Conservation (phyloP, 2,888 invertebrate species). For the Tachystola acroxantha region DNA sequence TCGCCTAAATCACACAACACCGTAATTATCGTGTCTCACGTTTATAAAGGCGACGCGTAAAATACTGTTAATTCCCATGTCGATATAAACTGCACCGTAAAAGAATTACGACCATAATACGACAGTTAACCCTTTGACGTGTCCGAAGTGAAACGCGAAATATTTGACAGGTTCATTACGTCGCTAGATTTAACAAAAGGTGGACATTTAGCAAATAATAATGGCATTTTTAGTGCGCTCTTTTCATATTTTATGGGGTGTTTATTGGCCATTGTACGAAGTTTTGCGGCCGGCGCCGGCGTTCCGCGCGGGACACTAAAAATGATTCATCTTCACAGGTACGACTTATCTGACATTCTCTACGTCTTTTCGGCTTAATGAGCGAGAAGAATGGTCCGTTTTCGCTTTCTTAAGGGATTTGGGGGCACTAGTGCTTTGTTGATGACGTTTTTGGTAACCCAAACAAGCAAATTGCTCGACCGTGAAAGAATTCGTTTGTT, state of each 20-base stretch:
- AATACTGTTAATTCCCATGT: constrained; percentile 14
- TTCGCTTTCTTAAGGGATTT: constrained; percentile 17
- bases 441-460: constrained; percentile 7
- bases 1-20: constrained; percentile 14
- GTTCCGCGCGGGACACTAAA: constrained; percentile 51
- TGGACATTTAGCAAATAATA: constrained; percentile 67
- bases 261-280: constrained; percentile 70
- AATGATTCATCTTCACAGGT: constrained; percentile 63
- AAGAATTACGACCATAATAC: constrained; percentile 16
- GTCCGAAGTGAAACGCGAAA: constrained; percentile 29
- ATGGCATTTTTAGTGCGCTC: constrained; percentile 67
- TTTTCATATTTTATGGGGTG: constrained; percentile 73
- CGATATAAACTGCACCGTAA: constrained; percentile 18
- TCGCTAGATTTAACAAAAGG: constrained; percentile 56
- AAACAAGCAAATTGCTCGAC: constrained; percentile 5
- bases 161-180: constrained; percentile 60
- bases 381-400: constrained; percentile 39
- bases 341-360: constrained; percentile 53
- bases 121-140: constrained; percentile 37
- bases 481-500: neutral
- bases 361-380: constrained; percentile 55
- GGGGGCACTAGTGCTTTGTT: constrained; percentile 1
- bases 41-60: constrained; percentile 31
- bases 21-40: constrained; percentile 42
- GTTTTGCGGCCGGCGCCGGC: constrained; percentile 44